Evolutionary conservation across 2,797 vertebrate species (phyloP), one percentile per base, ranked within the genome.

Genomic region (Rhynchonycteris naso): DNA sequence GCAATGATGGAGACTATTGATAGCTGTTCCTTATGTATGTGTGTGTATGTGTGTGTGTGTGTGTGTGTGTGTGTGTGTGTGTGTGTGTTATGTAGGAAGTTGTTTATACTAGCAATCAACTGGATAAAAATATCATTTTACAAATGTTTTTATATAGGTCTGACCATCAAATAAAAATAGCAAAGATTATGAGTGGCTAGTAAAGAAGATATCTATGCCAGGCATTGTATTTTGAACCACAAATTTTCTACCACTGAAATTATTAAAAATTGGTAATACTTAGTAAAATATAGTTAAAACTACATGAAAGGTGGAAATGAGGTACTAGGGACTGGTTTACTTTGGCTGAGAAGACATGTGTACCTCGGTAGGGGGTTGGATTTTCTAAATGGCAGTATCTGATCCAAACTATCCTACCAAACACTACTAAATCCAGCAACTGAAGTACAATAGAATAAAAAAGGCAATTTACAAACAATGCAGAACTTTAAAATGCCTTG

Each of bases 401-500:
- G 82, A 71, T n/a, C 11, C 22, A 74, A 72, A 22, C 15, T 74
- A 4, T 50, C 1, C 12, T 54, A 61, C 19, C 43, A 65, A 56
- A 82, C 10, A 33, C 16, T 76, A 22, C 43, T 58, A 66, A 61
- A 59, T 26, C 66, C 85, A 33, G 22, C 4, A 78, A 33, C 26
- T 56, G 33, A 93, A 71, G 63, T 59, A 61, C 68, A 47, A 54
- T 18, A 75, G 71, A 86, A 47, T 72, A 35, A 43, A 47, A 84
- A 82, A 89, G 26, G 61, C 2, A 92, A 65, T 54, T 84, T 80
- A 84, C 1, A 79, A 54, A 80, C 52, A 78, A 2, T 66, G 3
- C 92, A 95, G 43, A 92, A 28, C 26, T 26, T 94, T 81, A 84
- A 95, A 90, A 89, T 82, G 76, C 43, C 28, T 85, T 90, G 22